Conservation (phyloP, 2,797 vertebrate genomes). For the Gorsachius magnificus region DNA sequence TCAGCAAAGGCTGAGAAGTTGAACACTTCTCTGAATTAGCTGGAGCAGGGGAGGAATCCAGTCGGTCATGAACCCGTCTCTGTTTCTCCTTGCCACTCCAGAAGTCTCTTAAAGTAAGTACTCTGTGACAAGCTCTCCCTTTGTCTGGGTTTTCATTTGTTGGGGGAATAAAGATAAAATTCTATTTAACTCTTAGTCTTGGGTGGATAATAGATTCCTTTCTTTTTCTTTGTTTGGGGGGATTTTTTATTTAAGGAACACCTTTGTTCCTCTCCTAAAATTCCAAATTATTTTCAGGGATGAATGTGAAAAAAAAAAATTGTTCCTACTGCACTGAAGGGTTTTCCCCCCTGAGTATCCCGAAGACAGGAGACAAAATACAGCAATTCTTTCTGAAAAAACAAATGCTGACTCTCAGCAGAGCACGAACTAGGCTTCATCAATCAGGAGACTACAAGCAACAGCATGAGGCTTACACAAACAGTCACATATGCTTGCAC, state of each 20-base stretch:
- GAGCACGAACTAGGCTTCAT: neutral
- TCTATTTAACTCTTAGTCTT: neutral
- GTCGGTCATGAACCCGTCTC: neutral
- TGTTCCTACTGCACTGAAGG: neutral
- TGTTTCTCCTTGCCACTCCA: neutral
- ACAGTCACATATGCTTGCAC: neutral
- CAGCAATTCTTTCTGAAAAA: neutral
- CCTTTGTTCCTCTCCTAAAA: neutral
- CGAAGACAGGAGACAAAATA: conserved; percentile 8
- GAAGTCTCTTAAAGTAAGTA: neutral
- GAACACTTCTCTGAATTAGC: neutral
- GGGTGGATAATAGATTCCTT: neutral
- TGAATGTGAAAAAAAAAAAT: neutral
- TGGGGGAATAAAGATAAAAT: neutral
- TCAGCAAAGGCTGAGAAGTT: neutral
- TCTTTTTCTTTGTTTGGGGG: neutral
- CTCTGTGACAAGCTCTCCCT: neutral
- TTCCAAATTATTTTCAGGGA: neutral
- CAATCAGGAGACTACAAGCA: neutral
- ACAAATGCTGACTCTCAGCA: neutral
- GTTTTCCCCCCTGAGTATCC: neutral
- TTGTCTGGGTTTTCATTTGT: neutral
- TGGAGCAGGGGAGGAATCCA: neutral
- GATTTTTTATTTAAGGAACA: neutral
- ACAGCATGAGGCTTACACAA: neutral